Conservation (phyloP, 2,797 vertebrate species). For the Chelon labrosus region DNA sequence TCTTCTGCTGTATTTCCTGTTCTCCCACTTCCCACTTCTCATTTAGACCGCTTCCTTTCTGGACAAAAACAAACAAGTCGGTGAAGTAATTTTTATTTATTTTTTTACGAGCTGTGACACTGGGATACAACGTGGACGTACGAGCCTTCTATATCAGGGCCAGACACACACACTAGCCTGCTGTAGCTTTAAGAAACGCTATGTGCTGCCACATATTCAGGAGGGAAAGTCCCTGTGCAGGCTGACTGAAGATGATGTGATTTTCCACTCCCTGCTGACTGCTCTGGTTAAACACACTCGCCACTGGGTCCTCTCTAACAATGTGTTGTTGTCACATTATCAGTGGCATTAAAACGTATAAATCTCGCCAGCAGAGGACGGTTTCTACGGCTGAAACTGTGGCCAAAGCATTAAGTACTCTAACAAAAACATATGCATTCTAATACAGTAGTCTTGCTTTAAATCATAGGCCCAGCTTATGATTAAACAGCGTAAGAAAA, state of each 20-base stretch:
- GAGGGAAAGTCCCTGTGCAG: constrained; percentile 77
- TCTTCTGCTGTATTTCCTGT: constrained; percentile 37
- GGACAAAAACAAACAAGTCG: constrained; percentile 42
- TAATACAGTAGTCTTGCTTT: too few relatives aligned
- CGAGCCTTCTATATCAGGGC: constrained; percentile 16
- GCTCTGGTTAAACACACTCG: constrained; percentile 58
- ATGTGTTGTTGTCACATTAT: neutral
- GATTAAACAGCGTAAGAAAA: too few relatives aligned
- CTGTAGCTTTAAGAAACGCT: constrained; percentile 73
- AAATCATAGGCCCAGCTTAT: too few relatives aligned
- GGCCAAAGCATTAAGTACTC: too few relatives aligned
- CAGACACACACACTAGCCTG: constrained; percentile 13
- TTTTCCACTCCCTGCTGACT: constrained; percentile 73
- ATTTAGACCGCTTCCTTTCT: constrained; percentile 40
- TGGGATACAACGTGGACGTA: constrained; percentile 28
- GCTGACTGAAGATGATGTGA: constrained; percentile 71
- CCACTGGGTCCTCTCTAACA: constrained; percentile 11
- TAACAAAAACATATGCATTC: too few relatives aligned
- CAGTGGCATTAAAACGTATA: neutral
- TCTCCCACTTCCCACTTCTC: constrained; percentile 53
- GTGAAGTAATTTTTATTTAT: constrained; percentile 4
- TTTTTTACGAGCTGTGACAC: constrained; percentile 20
- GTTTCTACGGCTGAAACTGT: neutral
- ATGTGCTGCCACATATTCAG: constrained; percentile 73
- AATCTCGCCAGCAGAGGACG: neutral